Percentiles rank a stretch among this genome's conserved stretches.
These are phyloP conservation scores for Ditylenchus weischeri DNA, from an alignment of 2,888 invertebrate genomes.

Conservation along the genomic window DNA sequence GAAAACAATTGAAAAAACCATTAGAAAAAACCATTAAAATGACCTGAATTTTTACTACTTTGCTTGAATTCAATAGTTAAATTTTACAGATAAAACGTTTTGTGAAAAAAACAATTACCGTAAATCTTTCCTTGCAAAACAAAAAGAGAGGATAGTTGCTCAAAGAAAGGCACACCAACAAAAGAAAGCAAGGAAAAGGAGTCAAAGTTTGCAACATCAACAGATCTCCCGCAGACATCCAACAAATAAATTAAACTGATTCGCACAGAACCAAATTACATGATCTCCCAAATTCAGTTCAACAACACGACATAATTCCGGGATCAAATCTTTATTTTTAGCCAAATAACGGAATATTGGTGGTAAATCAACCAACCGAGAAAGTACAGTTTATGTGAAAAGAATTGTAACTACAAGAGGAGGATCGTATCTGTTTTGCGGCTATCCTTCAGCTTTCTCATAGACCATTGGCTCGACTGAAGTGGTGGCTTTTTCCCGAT, in stretches of 20 bases:
- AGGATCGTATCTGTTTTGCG: not conserved
- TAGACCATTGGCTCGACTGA: constrained; percentile 71
- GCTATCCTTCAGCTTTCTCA: constrained; percentile 30
- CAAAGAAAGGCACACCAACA: not conserved
- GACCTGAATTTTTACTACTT: too few species aligned
- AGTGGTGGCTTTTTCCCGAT: constrained; percentile 55
- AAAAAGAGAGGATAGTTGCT: not conserved
- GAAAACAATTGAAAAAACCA: too few species aligned
- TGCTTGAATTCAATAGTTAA: too few species aligned
- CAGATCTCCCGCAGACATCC: too few species aligned
- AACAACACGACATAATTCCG: not conserved
- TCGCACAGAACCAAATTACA: too few species aligned
- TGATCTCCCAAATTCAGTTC: not conserved
- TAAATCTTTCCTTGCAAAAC: constrained; percentile 2
- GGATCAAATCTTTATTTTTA: not conserved
- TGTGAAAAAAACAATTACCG: not conserved
- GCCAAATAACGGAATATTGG: not conserved
- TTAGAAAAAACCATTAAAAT: too few species aligned
- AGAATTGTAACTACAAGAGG: constrained; percentile 5
- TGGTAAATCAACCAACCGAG: not conserved
- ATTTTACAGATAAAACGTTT: too few species aligned
- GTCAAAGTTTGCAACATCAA: not conserved
- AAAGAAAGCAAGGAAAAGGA: not conserved
- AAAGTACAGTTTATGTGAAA: not conserved
- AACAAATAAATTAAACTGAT: too few species aligned